A percentile compares a stretch with the other conserved stretches of the same genome.
These are phyloP conservation scores for Nomada hirtipes DNA, from an alignment of 2,888 invertebrate species.

Conservation along the genomic window DNA sequence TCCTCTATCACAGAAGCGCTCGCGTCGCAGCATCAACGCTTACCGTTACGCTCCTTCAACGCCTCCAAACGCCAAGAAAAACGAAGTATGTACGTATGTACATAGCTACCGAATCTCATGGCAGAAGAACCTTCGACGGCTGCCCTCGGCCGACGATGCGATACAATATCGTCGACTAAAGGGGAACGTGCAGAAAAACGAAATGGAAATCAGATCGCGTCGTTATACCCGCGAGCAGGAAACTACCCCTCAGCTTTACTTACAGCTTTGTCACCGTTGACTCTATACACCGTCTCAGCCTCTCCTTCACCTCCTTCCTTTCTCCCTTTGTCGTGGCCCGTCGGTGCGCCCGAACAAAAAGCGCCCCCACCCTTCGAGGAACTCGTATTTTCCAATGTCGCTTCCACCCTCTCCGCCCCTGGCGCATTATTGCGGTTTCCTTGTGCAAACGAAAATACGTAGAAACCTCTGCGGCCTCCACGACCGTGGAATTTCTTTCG, in stretches of 20 bases:
- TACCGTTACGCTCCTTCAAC: neutral
- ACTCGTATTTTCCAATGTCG: slow-evolving; percentile 47
- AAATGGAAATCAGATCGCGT: slow-evolving; percentile 51
- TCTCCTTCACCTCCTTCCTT: neutral
- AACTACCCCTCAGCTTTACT: slow-evolving; percentile 38
- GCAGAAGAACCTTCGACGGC: neutral
- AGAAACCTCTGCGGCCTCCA: slow-evolving; percentile 27
- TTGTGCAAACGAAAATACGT: slow-evolving; percentile 51
- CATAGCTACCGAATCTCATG: neutral
- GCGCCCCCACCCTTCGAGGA: slow-evolving; percentile 26
- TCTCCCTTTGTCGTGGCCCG: neutral
- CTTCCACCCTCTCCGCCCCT: slow-evolving; percentile 3
- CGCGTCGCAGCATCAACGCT: no score
- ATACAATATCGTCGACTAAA: slow-evolving; percentile 16
- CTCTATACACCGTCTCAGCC: slow-evolving; percentile 9
- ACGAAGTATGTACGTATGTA: no score
- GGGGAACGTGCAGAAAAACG: slow-evolving; percentile 35
- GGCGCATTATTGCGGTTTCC: slow-evolving; percentile 60
- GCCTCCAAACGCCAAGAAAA: neutral
- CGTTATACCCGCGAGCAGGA: slow-evolving; percentile 38
- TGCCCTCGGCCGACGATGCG: neutral
- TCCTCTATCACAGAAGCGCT: neutral
- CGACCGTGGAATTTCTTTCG: slow-evolving; percentile 54
- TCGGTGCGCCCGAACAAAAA: slow-evolving; percentile 41
- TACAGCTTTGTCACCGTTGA: slow-evolving; percentile 51